These are phyloP conservation scores for Onychostruthus taczanowskii DNA, from an alignment of 2,113 vertebrate genomes.

Conservation along the genomic window DNA sequence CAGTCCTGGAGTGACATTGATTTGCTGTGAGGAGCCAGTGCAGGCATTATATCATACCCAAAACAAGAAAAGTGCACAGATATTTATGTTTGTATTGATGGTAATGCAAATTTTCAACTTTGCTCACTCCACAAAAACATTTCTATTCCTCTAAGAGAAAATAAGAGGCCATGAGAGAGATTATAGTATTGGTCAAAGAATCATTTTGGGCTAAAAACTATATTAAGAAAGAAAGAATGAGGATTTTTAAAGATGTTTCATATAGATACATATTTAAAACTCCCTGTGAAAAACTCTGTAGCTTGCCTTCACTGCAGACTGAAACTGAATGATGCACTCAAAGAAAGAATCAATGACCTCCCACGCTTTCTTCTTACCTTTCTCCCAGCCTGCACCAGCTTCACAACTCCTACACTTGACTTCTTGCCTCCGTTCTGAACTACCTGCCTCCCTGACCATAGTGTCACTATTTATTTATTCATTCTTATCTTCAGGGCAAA, in stretches of 20 bases:
- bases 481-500: not conserved
- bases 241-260: accelerated
- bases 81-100: not conserved
- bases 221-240: not conserved
- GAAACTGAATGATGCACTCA: not conserved
- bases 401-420: not conserved
- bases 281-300: not conserved
- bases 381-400: not conserved
- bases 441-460: not conserved
- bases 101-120: not conserved
- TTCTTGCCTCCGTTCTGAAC: not conserved
- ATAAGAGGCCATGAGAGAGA: not conserved
- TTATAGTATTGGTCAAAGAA: not conserved
- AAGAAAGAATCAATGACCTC: not conserved
- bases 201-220: not conserved
- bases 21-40: not conserved
- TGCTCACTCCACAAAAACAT: not conserved
- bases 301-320: not conserved
- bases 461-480: not conserved
- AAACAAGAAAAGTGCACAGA: not conserved
- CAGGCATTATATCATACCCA: not conserved
- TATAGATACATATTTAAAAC: not conserved
- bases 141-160: not conserved
- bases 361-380: not conserved
- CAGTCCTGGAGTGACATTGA: accelerated